phyloP scores from a whole-genome alignment of 2,113 vertebrate genomes.

The Aldabrachelys gigantea region DNA sequence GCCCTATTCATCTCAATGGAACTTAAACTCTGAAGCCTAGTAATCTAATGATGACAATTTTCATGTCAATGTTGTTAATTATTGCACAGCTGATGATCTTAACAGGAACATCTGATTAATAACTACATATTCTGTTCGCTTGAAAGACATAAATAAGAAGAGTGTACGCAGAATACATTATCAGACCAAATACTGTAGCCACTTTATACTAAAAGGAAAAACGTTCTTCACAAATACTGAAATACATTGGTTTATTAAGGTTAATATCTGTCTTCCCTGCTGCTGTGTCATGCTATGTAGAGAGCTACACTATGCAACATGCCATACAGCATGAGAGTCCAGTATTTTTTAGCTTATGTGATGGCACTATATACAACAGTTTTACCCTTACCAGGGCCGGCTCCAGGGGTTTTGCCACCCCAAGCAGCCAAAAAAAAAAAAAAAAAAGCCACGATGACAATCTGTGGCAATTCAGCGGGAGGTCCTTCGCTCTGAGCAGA shows the following conservation, averaged over 20 bases:
- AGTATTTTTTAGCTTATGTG: neutral
- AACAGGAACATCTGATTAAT: slow-evolving; percentile 39
- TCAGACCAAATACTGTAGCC: neutral
- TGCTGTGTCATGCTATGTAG: neutral
- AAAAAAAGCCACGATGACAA: no score
- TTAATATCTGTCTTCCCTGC: neutral
- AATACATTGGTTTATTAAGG: neutral
- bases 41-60: slow-evolving; percentile 1
- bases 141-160: slow-evolving; percentile 47
- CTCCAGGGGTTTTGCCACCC: no score
- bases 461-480: no score
- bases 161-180: slow-evolving; percentile 36
- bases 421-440: no score
- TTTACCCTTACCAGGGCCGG: neutral
- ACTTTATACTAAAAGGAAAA: slow-evolving; percentile 39
- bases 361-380: neutral
- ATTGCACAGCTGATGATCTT: slow-evolving; percentile 39
- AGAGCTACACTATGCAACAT: neutral
- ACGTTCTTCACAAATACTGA: slow-evolving; percentile 3
- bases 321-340: neutral
- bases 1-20: neutral
- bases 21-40: slow-evolving; percentile 25
- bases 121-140: slow-evolving; percentile 14
- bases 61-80: slow-evolving; percentile 43
- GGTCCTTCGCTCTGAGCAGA: no score